These are phyloP conservation scores for Doris montereyensis DNA, from an alignment of 2,888 invertebrate genomes.

Conservation along the genomic window DNA sequence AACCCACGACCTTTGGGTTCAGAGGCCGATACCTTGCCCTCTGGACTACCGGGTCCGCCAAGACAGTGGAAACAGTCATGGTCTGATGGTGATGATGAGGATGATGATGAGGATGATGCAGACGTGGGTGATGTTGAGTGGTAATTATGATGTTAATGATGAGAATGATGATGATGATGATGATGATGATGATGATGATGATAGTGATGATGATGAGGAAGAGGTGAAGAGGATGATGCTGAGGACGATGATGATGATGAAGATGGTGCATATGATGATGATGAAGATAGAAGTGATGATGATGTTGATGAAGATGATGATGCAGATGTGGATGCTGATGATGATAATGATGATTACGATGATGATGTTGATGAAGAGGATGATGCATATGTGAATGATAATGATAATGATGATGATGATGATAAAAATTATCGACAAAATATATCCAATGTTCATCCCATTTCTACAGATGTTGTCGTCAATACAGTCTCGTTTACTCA, in stretches of 20 bases:
- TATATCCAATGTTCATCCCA: background rate
- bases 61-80: no score
- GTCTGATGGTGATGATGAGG: conserved; percentile 31
- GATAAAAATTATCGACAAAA: conserved; percentile 11
- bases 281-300: conserved; percentile 13
- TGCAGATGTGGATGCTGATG: conserved; percentile 24
- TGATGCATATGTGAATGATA: conserved; percentile 8
- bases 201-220: conserved; percentile 1
- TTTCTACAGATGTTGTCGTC: conserved; percentile 42
- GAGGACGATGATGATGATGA: conserved; percentile 28
- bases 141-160: conserved; percentile 3
- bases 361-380: conserved; percentile 27
- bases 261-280: conserved; percentile 6
- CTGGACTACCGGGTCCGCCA: no score
- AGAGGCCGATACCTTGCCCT: no score
- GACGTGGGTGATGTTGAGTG: conserved; percentile 23
- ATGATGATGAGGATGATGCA: conserved; percentile 24
- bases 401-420: conserved; percentile 27
- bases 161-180: conserved; percentile 26
- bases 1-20: no score
- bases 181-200: conserved; percentile 28
- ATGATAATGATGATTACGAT: conserved; percentile 28
- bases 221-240: conserved; percentile 25
- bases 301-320: conserved; percentile 26
- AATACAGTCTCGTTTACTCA: conserved; percentile 48